Conservation (phyloP, 2,113 vertebrate species). For the Athene noctua region DNA sequence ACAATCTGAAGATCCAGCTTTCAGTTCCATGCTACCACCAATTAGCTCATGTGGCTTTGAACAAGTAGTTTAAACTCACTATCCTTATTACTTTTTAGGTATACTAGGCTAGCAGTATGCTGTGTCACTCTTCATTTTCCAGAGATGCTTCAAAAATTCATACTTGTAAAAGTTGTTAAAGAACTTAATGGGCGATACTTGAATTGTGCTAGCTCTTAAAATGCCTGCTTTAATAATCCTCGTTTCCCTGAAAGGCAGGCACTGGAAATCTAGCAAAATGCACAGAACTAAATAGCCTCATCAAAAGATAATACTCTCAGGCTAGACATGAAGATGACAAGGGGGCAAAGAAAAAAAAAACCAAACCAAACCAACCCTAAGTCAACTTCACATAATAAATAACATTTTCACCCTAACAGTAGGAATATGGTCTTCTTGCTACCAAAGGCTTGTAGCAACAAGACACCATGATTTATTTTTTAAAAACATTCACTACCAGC, state of each 20-base stretch:
- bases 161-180: conserved; percentile 2
- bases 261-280: not conserved
- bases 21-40: not conserved
- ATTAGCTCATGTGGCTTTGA: not conserved
- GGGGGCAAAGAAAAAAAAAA: not conserved
- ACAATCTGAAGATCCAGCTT: not conserved
- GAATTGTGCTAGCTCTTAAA: conserved; percentile 14
- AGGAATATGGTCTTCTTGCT: not conserved
- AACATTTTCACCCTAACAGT: not conserved
- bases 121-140: not conserved
- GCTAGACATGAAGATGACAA: not conserved
- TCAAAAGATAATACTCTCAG: not conserved
- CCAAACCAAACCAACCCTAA: not conserved
- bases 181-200: not conserved
- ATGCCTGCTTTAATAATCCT: conserved; percentile 1
- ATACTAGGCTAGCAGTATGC: not conserved
- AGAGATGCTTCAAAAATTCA: not conserved
- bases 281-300: not conserved
- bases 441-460: not conserved
- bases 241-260: conserved; percentile 1
- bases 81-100: conserved; percentile 6
- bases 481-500: not conserved
- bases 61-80: not conserved
- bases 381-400: not conserved
- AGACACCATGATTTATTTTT: not conserved